Percentiles rank a stretch among this genome's conserved stretches.
Evolutionary conservation across 2,888 invertebrate genomes (phyloP).

Genomic region (Catocala fraxini): DNA sequence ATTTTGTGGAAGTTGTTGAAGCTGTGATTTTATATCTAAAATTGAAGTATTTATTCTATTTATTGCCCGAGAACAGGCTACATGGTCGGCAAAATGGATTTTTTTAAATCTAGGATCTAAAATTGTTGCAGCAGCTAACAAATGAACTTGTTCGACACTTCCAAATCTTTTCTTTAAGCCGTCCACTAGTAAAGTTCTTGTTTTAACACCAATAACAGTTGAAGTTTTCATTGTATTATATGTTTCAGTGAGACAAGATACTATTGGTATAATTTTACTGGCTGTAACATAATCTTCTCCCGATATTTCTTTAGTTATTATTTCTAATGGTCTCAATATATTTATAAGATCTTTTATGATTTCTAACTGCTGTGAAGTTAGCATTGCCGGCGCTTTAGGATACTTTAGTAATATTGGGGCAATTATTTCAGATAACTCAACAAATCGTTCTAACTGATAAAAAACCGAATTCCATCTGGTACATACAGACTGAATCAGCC

Average conservation of each 20-base stretch:
- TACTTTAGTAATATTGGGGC: constrained; percentile 50
- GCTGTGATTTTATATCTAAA: too few relatives aligned
- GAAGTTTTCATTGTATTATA: constrained; percentile 39
- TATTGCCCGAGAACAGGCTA: too few relatives aligned
- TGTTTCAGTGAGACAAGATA: constrained; percentile 23
- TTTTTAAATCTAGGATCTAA: constrained; percentile 29
- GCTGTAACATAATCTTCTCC: too few relatives aligned
- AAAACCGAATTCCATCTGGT: constrained; percentile 52
- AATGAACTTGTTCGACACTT: constrained; percentile 21
- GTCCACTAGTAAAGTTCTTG: constrained; percentile 27
- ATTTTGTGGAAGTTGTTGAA: constrained; percentile 49
- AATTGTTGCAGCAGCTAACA: constrained; percentile 25
- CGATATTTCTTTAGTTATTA: too few relatives aligned
- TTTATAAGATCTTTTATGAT: too few relatives aligned
- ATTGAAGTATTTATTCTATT: too few relatives aligned
- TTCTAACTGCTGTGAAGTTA: constrained; percentile 42
- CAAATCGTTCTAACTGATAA: constrained; percentile 42
- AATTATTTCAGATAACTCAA: constrained; percentile 47
- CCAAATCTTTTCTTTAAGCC: constrained; percentile 36
- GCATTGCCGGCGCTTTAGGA: constrained; percentile 53
- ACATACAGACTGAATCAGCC: constrained; percentile 45
- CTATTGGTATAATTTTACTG: too few relatives aligned
- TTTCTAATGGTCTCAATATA: too few relatives aligned
- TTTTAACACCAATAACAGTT: constrained; percentile 34
- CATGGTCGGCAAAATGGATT: too few relatives aligned